A percentile compares a stretch with the other conserved stretches of the same genome.
Evolutionary conservation across 2,888 invertebrate genomes (phyloP).

Genomic region (Prenolepis imparis): DNA sequence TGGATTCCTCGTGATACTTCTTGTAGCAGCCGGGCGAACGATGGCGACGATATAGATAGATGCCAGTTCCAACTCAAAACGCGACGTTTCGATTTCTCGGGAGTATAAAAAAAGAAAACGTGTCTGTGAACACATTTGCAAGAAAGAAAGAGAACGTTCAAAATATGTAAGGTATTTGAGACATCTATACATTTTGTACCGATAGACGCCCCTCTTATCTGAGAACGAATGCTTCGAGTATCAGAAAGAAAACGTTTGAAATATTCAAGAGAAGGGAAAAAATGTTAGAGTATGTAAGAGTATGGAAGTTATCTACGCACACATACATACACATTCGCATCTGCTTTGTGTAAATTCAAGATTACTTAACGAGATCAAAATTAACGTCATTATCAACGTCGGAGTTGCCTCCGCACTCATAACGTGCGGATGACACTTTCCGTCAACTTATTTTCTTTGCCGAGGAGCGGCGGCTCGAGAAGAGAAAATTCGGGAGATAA

Average conservation of each 20-base stretch:
- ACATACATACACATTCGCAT: not conserved
- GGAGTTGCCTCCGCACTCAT: not conserved
- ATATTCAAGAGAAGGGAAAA: not conserved
- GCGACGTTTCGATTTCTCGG: not conserved
- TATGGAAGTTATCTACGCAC: not conserved
- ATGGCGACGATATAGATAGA: constrained; percentile 38
- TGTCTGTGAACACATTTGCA: not conserved
- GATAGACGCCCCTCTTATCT: not conserved
- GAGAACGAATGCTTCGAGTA: not conserved
- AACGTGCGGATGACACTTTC: not conserved
- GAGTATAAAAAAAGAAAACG: not conserved
- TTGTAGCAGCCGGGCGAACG: constrained; percentile 30
- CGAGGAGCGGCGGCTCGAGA: constrained; percentile 4
- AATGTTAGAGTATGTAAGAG: not conserved
- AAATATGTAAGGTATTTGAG: not conserved
- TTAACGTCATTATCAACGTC: constrained; percentile 11
- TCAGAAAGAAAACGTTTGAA: not conserved
- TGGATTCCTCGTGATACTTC: constrained; percentile 68
- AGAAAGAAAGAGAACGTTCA: not conserved
- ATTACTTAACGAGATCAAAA: constrained; percentile 12
- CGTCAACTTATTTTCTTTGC: not conserved
- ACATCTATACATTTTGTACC: not conserved
- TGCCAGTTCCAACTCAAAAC: not conserved
- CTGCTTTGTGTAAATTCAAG: not conserved
- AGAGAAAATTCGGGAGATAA: constrained; percentile 41